Evolutionary conservation across 2,888 invertebrate species (phyloP), one percentile per base, ranked within the genome.

Genomic region (Trissoscelio sp.): DNA sequence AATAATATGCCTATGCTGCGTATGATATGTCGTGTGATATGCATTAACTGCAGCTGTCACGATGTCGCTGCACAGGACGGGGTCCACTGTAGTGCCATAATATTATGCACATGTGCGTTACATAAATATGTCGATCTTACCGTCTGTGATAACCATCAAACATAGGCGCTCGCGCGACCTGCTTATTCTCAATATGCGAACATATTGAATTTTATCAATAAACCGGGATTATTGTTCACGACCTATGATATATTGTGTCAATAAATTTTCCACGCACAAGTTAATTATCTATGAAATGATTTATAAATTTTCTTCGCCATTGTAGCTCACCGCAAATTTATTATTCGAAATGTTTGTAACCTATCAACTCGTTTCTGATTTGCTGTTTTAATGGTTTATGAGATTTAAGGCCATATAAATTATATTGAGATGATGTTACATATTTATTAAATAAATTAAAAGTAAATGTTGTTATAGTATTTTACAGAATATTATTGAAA

Each of bases 31-130:
- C 60, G 69, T 75, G 78, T 82, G 77, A 87, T 85, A 88, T 88
- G 87, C 88, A 90, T 90, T 90, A 90, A 89, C 88, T 87, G 89
- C 90, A 89, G 89, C 90, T 90, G 89, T 86, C 87, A 70, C 78
- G 55, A 22, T 44, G 67, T 72, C 44, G 57, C 75, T 84, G 83
- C 73, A 48, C 46, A 73, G 83, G 79, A 82, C 82, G 77, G 81
- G 64, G 85, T 85, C 84, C 75, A 80, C 82, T 81, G 73, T 57
- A 85, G 66, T 83, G 84, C 85, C 87, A 87, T 88, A 88, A 88
- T 87, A 89, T 89, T 89, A 90, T 89, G 89, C 89, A 87, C 89
- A 89, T 87, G 87, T 89, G 88, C 87, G 83, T 87, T 86, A 84
- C 89, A 88, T 89, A 89, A 90, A 88, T 89, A 89, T 88, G 88